Base-by-base conservation (phyloP, 2,797 vertebrate species). In the Liasis olivaceus region DNA sequence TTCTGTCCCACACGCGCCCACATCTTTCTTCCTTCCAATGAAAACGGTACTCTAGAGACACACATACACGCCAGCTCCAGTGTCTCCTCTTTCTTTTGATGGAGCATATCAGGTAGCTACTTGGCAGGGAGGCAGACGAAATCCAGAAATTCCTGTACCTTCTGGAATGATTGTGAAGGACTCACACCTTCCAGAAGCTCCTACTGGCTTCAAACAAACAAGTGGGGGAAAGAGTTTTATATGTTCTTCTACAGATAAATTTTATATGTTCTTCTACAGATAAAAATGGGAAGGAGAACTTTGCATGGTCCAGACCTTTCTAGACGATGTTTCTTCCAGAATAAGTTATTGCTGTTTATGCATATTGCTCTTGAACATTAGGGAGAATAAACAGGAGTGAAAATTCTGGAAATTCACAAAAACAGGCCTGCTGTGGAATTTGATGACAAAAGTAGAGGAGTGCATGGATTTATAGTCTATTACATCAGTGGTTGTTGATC, bases 321-420 rank as follows among this genome's bases (percentile, higher is more conserved):
- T 22, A 42, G 36, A 31, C 17, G 1, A 77, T 2, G 17, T 22
- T 7, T 77, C 36, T 77, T 77, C 36, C 72, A 9, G 36, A 42
- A 77, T 11, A 77, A 77, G 42, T 91, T 84, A 66, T 95, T 92
- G 24, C 84, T 64, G 58, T 0, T 92, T 94, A 56, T 0, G 0
- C 84, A 92, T 85, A 86, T 66, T 93, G 87, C 17, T 86, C 84
- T 94, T 95, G 84, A 91, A 94, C 63, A 69, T 87, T 42, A 84
- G 1, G 1, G 47, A 85, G 56, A 92, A 8, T 24, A 89, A 62
- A 62, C 36, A 91, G 51, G 11, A 31, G 56, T 28, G 6, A 47
- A 54, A n/a, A 7, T 85, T 85, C 13, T 36, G 11, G 31, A 60
- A 36, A 4, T 90, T 58, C 13, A 92, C 14, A 42, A 4, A 62